A percentile compares a stretch with the other conserved stretches of the same genome.
Evolutionary conservation across 37 sponge, comb jelly and placozoan genomes (phyloP).

Genomic region (Cliona cf. orientalis): DNA sequence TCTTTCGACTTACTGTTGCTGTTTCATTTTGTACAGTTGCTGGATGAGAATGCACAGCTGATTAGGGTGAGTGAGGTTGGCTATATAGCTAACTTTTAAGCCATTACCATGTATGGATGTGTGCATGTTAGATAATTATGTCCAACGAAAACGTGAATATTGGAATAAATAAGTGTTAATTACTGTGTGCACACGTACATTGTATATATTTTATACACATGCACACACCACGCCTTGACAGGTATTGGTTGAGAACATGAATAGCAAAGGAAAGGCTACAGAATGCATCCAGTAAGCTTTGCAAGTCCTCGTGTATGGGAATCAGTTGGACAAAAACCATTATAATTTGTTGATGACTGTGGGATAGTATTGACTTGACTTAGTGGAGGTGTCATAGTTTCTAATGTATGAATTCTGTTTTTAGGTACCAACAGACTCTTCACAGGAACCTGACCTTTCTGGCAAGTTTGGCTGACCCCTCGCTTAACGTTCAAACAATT

Average conservation of each 20-base stretch:
- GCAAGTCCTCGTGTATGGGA: no score
- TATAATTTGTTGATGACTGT: not conserved
- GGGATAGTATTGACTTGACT: no score
- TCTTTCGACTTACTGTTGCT: no score
- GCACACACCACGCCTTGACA: slow-evolving; percentile 5
- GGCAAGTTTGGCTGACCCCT: slow-evolving; percentile 83
- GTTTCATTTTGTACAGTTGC: slow-evolving; percentile 31
- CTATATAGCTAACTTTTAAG: not conserved
- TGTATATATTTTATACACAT: no score
- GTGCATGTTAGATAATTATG: not conserved
- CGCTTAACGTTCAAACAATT: slow-evolving; percentile 47
- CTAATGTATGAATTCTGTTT: not conserved
- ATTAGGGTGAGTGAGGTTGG: slow-evolving; percentile 67
- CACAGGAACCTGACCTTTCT: slow-evolving; percentile 84
- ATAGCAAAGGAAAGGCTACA: slow-evolving; percentile 64
- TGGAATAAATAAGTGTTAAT: no score
- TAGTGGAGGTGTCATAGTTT: not conserved
- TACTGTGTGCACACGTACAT: no score
- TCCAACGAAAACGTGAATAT: no score
- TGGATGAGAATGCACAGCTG: slow-evolving; percentile 83
- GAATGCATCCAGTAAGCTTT: slow-evolving; percentile 71
- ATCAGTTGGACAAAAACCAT: not conserved
- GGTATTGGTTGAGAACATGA: slow-evolving; percentile 70
- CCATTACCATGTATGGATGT: not conserved
- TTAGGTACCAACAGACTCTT: slow-evolving; percentile 88